These are phyloP conservation scores for Crotalus horridus DNA, from an alignment of 2,113 vertebrate genomes.

Conservation along the genomic window DNA sequence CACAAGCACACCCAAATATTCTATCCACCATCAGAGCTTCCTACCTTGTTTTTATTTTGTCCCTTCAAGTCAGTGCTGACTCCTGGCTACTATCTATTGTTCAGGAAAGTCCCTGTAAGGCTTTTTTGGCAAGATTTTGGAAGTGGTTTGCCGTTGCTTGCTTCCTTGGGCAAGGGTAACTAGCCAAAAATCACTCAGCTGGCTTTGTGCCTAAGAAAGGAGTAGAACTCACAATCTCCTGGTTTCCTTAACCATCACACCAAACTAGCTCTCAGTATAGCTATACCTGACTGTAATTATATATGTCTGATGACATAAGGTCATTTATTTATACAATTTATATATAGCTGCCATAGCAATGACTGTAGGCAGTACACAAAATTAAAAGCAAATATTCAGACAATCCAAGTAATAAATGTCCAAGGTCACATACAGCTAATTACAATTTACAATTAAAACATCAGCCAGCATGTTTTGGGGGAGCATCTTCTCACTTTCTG, in stretches of 20 bases:
- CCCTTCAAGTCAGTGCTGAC: not conserved
- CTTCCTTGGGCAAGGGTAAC: not conserved
- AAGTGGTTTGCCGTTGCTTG: not conserved
- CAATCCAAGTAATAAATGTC: not conserved
- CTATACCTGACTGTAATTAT: not conserved
- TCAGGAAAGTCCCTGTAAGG: not conserved
- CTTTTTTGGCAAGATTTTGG: not conserved
- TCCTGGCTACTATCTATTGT: not conserved
- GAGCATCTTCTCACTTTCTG: too few relatives aligned
- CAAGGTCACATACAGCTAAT: not conserved
- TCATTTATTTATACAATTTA: not conserved
- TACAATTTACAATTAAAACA: not conserved
- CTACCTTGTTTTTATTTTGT: not conserved
- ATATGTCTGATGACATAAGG: not conserved
- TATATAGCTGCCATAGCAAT: not conserved
- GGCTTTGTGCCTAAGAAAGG: not conserved
- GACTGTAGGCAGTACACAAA: not conserved
- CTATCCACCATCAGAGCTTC: not conserved
- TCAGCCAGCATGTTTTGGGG: not conserved
- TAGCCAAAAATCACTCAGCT: not conserved
- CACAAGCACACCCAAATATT: not conserved
- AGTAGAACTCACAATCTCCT: not conserved
- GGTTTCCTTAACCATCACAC: not conserved
- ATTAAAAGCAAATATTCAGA: not conserved
- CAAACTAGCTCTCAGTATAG: not conserved